Evolutionary conservation across 1,140 invertebrate species (phyloP), one percentile per base, ranked within the genome.

Genomic region (Trichomalopsis sarcophagae): DNA sequence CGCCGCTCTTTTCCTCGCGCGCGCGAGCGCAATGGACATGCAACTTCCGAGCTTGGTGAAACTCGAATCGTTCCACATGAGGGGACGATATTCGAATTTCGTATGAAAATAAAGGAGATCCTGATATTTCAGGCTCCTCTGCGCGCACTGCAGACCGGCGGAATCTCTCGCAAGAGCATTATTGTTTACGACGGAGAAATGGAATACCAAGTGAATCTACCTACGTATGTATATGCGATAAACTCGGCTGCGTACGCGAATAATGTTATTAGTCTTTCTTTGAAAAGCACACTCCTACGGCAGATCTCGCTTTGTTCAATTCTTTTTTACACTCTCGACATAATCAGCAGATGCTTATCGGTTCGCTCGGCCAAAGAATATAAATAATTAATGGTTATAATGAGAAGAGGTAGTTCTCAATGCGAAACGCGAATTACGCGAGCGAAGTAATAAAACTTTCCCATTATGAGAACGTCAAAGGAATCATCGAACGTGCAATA

Each of bases 11-110:
- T 89, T 89, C 85, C 86, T 88, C 75, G 75, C 85, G 86, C 85
- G 86, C 14, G 50, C 47, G 50, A 86, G 85, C 87, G 87, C 87
- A 88, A 89, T 88, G 88, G 89, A 89, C 88, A 89, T 84, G 88
- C 87, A 89, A 89, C 88, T 89, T 89, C 87, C 88, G 87, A 89
- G 87, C 87, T 87, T 75, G 85, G 85, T 87, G 84, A 88, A 87
- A 88, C 86, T 88, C 81, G 85, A 86, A 84, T 86, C 85, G 85
- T 84, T 86, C 85, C 85, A 81, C 85, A 79, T n/a, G 85, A 82
- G 85, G 82, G 62, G 7, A 79, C 76, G 77, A 86, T 86, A 82
- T 86, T 86, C 82, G 85, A 86, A 83, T 83, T 86, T 84, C 85
- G 68, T 73, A 84, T 84, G 77, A 84, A 86, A 86, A 86, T 86